phyloP scores from a whole-genome alignment of 2,113 vertebrate genomes.

The Illadopsis cleaveri region DNA sequence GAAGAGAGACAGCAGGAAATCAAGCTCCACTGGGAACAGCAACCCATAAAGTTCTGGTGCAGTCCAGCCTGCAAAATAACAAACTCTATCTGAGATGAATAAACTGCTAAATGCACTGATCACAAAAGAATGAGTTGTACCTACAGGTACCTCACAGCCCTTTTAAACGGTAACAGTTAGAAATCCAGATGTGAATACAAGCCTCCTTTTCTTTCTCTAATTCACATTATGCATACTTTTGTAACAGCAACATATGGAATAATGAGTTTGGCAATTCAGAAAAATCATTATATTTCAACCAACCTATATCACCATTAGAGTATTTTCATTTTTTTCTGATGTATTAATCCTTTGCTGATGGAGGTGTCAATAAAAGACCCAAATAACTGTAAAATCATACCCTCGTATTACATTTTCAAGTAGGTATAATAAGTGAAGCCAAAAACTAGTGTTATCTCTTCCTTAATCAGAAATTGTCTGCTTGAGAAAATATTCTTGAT shows the following conservation, averaged over 20 bases:
- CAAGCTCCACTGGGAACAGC: slow-evolving; percentile 35
- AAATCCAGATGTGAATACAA: not conserved
- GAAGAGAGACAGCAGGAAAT: slow-evolving; percentile 39
- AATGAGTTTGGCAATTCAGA: not conserved
- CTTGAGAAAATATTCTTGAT: not conserved
- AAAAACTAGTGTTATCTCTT: not conserved
- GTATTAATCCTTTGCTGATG: not conserved
- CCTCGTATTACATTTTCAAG: not conserved
- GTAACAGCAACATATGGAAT: not conserved
- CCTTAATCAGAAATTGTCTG: not conserved
- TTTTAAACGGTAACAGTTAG: not conserved
- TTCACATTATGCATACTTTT: not conserved
- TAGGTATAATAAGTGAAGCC: not conserved
- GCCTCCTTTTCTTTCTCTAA: not conserved
- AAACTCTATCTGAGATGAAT: slow-evolving; percentile 5
- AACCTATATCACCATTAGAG: not conserved
- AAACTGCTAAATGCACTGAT: not conserved
- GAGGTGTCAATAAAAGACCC: not conserved
- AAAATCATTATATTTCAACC: not conserved
- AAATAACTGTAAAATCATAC: not conserved
- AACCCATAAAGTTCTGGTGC: not conserved
- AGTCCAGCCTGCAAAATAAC: slow-evolving; percentile 11
- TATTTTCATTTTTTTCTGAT: not conserved
- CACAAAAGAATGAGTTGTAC: not conserved
- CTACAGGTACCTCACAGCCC: not conserved